Conservation (phyloP, 1,140 invertebrate species). For the Drosophila eugracilis region DNA sequence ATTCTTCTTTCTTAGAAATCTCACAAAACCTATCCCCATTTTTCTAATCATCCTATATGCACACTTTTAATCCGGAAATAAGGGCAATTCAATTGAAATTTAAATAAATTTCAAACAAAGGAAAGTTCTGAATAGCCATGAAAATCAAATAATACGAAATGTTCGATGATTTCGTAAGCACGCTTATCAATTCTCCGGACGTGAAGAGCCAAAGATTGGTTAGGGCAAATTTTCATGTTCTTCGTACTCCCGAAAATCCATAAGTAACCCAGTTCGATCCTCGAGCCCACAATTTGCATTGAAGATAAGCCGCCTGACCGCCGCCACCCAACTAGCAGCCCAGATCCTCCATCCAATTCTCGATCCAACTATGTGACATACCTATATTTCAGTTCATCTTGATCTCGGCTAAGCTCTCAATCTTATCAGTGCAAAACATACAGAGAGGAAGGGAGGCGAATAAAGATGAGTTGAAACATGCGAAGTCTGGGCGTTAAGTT, state of each 20-base stretch:
- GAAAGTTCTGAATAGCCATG: not conserved
- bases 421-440: constrained; percentile 70
- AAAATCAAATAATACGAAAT: constrained; percentile 13
- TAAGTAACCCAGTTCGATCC: constrained; percentile 62
- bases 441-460: constrained; percentile 16
- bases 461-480: constrained; percentile 1
- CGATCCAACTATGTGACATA: constrained; percentile 24
- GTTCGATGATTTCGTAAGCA: not conserved
- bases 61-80: not conserved
- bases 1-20: not conserved
- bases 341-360: constrained; percentile 11
- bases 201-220: not conserved
- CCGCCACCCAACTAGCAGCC: constrained; percentile 23
- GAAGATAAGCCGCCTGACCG: constrained; percentile 47
- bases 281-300: constrained; percentile 66
- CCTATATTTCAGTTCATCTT: constrained; percentile 40
- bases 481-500: constrained; percentile 36
- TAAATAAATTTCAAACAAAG: constrained; percentile 22
- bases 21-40: not conserved
- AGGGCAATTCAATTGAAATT: constrained; percentile 5
- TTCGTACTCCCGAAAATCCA: constrained; percentile 27
- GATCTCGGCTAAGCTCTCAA: constrained; percentile 16
- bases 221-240: constrained; percentile 20
- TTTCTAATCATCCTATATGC: not conserved
- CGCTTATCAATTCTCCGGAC: constrained; percentile 14